Percentiles rank a stretch among this genome's conserved stretches.
Evolutionary conservation across 2,113 vertebrate genomes (phyloP).

Genomic region (Brachyistius frenatus): DNA sequence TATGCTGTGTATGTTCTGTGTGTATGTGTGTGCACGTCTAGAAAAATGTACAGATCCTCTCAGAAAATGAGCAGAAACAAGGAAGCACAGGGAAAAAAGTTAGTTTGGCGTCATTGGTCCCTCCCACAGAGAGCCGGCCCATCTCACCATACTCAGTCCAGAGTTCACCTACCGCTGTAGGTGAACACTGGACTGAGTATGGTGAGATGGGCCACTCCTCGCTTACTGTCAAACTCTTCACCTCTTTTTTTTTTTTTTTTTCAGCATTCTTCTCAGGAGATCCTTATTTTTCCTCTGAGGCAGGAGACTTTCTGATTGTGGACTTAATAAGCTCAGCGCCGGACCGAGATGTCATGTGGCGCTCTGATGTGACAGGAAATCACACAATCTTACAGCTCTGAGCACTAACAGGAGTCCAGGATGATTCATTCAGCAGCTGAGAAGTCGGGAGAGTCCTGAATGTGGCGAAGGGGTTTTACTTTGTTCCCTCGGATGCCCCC

Average conservation of each 20-base stretch:
- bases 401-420: conserved; percentile 20
- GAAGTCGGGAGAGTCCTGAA: conserved; percentile 28
- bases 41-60: conserved; percentile 23
- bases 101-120: conserved; percentile 38
- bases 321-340: conserved; percentile 15
- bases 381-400: conserved; percentile 28
- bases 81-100: conserved; percentile 44
- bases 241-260: neutral
- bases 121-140: conserved; percentile 69
- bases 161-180: conserved; percentile 73
- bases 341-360: conserved; percentile 46
- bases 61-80: conserved; percentile 39
- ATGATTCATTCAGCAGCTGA: conserved; percentile 1
- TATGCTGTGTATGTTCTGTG: conserved; percentile 17
- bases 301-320: conserved; percentile 28
- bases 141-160: conserved; percentile 72
- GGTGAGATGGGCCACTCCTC: neutral
- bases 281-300: conserved; percentile 5
- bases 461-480: conserved; percentile 14
- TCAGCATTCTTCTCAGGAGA: conserved; percentile 7
- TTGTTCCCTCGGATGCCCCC: neutral
- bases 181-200: no score
- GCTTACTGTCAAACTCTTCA: conserved; percentile 29
- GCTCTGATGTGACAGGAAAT: conserved; percentile 54
- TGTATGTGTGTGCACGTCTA: neutral